Evolutionary conservation across 2,113 vertebrate genomes (phyloP), one percentile per base, ranked within the genome.

Genomic region (Circaetus gallicus): DNA sequence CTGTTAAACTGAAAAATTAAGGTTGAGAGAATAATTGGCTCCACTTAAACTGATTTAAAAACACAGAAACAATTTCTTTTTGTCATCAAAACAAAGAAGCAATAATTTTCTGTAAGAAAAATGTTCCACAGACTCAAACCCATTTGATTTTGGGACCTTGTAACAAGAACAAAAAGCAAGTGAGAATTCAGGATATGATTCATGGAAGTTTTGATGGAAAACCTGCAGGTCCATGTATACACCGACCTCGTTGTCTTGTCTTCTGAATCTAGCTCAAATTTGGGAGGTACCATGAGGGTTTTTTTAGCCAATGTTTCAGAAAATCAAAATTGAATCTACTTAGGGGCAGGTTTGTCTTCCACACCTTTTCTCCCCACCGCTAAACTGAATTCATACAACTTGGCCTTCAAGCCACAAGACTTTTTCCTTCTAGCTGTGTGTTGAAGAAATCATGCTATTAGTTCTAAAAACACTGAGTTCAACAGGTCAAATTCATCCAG

Each of bases 391-490:
- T 87, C 52, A 53, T 56, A 38, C 36, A 79, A 76, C 34, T 38
- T 0, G 1, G 52, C 43, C 90, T 88, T 77, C 42, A 73, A 82
- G 52, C 70, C 6, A 7, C 0, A 3, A 63, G n/a, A 55, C 22
- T 14, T 72, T 56, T 72, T 61, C 59, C 22, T 90, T 69, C 34
- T 76, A 90, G 63, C 12, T 72, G 21, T 76, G 34, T 56, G 34
- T 92, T 62, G 73, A 92, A 92, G 70, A 87, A 91, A 92, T 87
- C 61, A 73, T 28, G 10, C 43, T 82, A 50, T 84, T 80, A 61
- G 56, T 89, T 94, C 58, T 87, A 80, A 91, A 92, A 95, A 31
- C 36, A 85, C 25, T 12, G 83, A 90, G 95, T 97, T 95, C 92
- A 95, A 87, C 42, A 82, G 91, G 86, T 82, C 84, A 77, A 49